These are phyloP conservation scores for Orchesellides sinensis DNA, from an alignment of 2,888 invertebrate genomes.

Conservation along the genomic window DNA sequence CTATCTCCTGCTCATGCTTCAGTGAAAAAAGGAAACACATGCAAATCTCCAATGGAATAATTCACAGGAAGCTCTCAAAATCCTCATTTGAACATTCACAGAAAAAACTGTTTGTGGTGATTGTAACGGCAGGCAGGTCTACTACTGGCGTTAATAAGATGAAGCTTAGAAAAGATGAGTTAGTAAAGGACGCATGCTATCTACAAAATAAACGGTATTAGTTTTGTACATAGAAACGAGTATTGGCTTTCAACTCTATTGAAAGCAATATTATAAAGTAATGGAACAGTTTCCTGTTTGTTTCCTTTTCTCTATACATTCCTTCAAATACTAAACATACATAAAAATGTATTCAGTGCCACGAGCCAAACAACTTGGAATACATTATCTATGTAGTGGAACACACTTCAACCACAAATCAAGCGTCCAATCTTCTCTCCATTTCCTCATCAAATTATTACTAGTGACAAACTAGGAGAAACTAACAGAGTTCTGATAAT, in stretches of 20 bases:
- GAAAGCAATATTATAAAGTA: no score
- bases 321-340: no score
- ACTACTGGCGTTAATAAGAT: neutral
- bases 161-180: neutral
- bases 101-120: no score
- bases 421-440: constrained; percentile 57
- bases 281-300: constrained; percentile 8
- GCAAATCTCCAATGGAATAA: no score
- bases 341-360: constrained; percentile 22
- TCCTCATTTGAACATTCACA: no score
- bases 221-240: neutral
- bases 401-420: constrained; percentile 58
- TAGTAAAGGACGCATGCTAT: constrained; percentile 17
- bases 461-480: constrained; percentile 29
- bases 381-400: neutral
- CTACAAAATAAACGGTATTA: neutral
- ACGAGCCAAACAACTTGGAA: constrained; percentile 12
- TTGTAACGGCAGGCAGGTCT: no score
- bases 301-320: constrained; percentile 11
- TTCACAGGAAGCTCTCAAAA: neutral
- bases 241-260: no score
- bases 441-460: constrained; percentile 54
- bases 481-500: constrained; percentile 17
- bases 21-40: no score
- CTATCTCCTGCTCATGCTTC: no score